Evolutionary conservation across 92 coral and sea anemone genomes (phyloP).

Genomic region (Heteractis magnifica): DNA sequence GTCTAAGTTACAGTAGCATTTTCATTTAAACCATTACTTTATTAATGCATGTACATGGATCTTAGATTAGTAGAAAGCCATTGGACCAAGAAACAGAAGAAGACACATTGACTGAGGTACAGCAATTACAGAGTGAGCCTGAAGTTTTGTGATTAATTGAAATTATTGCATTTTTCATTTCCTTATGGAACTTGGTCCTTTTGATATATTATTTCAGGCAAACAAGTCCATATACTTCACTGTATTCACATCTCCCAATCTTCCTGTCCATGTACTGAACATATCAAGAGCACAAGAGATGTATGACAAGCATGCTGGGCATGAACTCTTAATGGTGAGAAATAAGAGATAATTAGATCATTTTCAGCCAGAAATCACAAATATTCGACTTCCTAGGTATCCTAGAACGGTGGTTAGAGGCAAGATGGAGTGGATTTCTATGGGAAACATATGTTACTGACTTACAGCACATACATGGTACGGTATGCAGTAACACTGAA

Average conservation of each 20-base stretch:
- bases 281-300: slow-evolving; percentile 67
- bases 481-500: too few species aligned
- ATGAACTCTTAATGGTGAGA: slow-evolving; percentile 74
- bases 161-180: too few species aligned
- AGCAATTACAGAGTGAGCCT: too few species aligned
- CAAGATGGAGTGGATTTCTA: too few species aligned
- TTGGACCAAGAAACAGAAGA: slow-evolving; percentile 2
- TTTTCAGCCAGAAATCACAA: too few species aligned
- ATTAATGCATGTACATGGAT: background rate
- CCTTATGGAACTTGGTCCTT: background rate
- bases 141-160: too few species aligned
- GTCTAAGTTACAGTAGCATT: background rate
- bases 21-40: background rate
- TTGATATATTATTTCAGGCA: slow-evolving; percentile 52
- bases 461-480: too few species aligned
- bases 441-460: too few species aligned
- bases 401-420: too few species aligned
- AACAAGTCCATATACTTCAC: slow-evolving; percentile 87
- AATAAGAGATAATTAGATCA: background rate
- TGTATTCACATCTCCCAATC: slow-evolving; percentile 82
- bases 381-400: too few species aligned
- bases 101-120: slow-evolving; percentile 27
- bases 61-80: slow-evolving; percentile 11
- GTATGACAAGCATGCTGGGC: slow-evolving; percentile 74
- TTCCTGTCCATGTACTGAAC: slow-evolving; percentile 81